Conservation (phyloP, 2,888 invertebrate species). For the Spodoptera exigua region DNA sequence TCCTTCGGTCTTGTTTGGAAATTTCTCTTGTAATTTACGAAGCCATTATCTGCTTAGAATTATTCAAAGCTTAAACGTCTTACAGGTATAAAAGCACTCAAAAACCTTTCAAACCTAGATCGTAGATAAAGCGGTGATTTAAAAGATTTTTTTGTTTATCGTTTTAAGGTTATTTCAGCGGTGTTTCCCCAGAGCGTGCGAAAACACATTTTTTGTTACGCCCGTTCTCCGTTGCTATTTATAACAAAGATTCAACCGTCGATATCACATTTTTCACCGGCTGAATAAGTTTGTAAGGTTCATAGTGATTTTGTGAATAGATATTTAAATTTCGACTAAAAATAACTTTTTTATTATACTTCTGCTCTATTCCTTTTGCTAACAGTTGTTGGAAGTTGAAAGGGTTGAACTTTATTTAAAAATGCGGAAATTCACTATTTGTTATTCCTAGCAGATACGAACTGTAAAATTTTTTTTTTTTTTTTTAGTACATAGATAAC, state of each 20-base stretch:
- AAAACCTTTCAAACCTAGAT: slow-evolving; percentile 26
- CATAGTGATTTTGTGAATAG: not conserved
- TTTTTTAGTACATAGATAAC: too few relatives aligned
- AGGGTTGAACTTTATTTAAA: too few relatives aligned
- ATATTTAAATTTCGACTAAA: too few relatives aligned
- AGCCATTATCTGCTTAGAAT: slow-evolving; percentile 12
- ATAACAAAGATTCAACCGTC: not conserved
- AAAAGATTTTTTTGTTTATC: slow-evolving; percentile 3
- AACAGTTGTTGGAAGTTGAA: too few relatives aligned
- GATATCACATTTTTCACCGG: slow-evolving; percentile 1
- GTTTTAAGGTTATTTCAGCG: not conserved
- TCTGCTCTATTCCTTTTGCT: too few relatives aligned
- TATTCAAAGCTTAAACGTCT: slow-evolving; percentile 10
- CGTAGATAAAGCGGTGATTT: slow-evolving; percentile 14
- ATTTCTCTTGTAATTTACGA: slow-evolving; percentile 5
- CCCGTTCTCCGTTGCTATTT: slow-evolving; percentile 3
- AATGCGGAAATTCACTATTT: too few relatives aligned
- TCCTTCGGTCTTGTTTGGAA: not conserved
- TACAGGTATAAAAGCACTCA: slow-evolving; percentile 16
- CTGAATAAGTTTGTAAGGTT: not conserved
- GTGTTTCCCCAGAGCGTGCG: not conserved
- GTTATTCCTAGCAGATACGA: too few relatives aligned
- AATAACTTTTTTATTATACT: too few relatives aligned
- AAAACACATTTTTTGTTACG: not conserved
- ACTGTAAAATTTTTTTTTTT: too few relatives aligned